Conservation (phyloP, 2,797 vertebrate genomes). For the Erpetoichthys calabaricus region DNA sequence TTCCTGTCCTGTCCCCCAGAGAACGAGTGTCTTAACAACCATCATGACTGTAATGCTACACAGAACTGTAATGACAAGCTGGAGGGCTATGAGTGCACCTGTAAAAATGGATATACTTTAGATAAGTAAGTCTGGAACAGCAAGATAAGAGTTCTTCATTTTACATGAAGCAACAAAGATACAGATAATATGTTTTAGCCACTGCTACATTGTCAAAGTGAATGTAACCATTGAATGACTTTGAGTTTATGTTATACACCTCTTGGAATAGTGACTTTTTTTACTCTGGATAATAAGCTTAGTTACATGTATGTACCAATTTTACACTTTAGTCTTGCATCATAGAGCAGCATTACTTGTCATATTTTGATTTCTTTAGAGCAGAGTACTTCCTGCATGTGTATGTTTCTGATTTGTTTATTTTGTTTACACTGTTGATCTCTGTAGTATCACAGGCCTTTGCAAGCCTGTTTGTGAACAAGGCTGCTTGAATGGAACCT, state of each 20-base stretch:
- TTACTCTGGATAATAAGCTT: too few species aligned
- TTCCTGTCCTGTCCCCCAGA: slow-evolving; percentile 79
- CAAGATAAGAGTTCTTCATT: too few species aligned
- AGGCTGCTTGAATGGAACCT: slow-evolving; percentile 79
- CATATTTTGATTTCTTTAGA: not conserved
- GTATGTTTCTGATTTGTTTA: not conserved
- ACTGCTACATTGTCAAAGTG: too few species aligned
- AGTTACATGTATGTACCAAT: too few species aligned
- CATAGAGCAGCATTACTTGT: not conserved
- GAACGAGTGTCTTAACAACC: slow-evolving; percentile 73
- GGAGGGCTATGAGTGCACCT: slow-evolving; percentile 73
- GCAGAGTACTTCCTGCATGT: not conserved
- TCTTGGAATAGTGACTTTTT: too few species aligned
- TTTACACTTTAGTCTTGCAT: too few species aligned
- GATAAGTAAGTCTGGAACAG: slow-evolving; percentile 51
- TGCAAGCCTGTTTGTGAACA: slow-evolving; percentile 79
- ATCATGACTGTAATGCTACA: slow-evolving; percentile 77
- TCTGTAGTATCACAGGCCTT: slow-evolving; percentile 52
- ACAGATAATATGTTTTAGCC: too few species aligned
- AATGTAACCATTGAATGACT: too few species aligned
- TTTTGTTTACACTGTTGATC: not conserved
- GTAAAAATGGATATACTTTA: slow-evolving; percentile 74
- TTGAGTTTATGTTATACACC: too few species aligned
- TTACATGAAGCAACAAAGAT: too few species aligned
- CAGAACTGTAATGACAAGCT: slow-evolving; percentile 73